Evolutionary conservation across 2,113 vertebrate genomes (phyloP).

Genomic region (Brevimyrus niger): DNA sequence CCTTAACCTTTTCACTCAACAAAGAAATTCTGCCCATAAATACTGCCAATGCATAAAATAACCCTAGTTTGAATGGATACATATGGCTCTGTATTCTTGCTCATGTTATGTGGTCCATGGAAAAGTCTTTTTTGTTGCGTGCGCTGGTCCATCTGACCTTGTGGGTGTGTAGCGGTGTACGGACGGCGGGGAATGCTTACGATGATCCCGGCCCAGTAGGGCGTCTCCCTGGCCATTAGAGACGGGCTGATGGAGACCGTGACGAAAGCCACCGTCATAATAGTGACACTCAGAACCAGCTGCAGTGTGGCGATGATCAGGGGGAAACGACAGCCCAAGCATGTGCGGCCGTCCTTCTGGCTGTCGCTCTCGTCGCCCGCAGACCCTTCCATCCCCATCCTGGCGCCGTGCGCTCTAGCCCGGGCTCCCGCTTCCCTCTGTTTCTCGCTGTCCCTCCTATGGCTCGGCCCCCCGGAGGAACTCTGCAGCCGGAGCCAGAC

Average conservation of each 20-base stretch:
- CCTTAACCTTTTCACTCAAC: background rate
- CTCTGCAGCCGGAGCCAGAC: slow-evolving; percentile 49
- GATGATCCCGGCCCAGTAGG: slow-evolving; percentile 94
- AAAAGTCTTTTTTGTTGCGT: background rate
- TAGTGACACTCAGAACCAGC: slow-evolving; percentile 76
- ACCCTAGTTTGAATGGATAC: background rate
- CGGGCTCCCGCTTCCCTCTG: background rate
- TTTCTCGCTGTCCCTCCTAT: slow-evolving; percentile 34
- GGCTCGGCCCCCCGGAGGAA: slow-evolving; percentile 41
- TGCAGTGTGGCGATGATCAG: slow-evolving; percentile 82
- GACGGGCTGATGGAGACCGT: slow-evolving; percentile 82
- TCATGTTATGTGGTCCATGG: background rate
- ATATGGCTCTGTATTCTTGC: background rate
- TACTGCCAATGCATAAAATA: background rate
- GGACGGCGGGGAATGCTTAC: slow-evolving; percentile 71
- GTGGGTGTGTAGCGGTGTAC: background rate
- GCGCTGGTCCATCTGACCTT: background rate
- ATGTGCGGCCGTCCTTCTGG: slow-evolving; percentile 58
- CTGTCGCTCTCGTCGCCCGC: slow-evolving; percentile 38
- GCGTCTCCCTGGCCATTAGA: slow-evolving; percentile 85
- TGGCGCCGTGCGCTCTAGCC: background rate
- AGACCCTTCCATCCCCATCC: slow-evolving; percentile 50
- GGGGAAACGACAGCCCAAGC: slow-evolving; percentile 88
- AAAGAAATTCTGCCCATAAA: background rate
- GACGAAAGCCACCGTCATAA: slow-evolving; percentile 82